phyloP scores from a whole-genome alignment of 2,888 invertebrate species.

The Macropis europaea region DNA sequence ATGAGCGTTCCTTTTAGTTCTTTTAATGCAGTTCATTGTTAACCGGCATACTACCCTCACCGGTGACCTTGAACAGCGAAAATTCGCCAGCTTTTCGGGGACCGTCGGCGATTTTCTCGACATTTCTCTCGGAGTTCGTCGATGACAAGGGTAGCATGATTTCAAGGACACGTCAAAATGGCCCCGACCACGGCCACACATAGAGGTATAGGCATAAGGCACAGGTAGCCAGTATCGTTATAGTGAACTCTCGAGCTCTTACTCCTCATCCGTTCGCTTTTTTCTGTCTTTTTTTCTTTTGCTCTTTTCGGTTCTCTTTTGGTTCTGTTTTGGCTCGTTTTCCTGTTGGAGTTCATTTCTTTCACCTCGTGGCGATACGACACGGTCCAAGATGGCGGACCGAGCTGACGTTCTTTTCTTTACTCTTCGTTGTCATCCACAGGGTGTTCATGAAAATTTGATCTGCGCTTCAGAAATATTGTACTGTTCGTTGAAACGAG shows the following conservation, averaged over 20 bases:
- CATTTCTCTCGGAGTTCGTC: neutral
- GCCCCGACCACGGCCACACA: slow-evolving; percentile 65
- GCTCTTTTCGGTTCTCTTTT: neutral
- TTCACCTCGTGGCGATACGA: slow-evolving; percentile 2
- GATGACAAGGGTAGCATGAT: slow-evolving; percentile 3
- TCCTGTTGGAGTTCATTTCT: neutral
- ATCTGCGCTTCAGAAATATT: too few relatives aligned
- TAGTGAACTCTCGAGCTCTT: slow-evolving; percentile 43
- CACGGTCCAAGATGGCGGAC: slow-evolving; percentile 34
- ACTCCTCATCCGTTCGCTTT: slow-evolving; percentile 30
- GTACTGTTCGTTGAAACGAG: too few relatives aligned
- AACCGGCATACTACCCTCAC: too few relatives aligned
- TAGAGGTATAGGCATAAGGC: slow-evolving; percentile 70
- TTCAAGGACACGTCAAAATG: slow-evolving; percentile 53
- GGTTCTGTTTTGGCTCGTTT: neutral
- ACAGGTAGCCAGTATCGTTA: slow-evolving; percentile 67
- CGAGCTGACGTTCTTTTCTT: slow-evolving; percentile 17
- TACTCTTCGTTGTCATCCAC: too few relatives aligned
- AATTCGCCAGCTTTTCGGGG: neutral
- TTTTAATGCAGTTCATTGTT: too few relatives aligned
- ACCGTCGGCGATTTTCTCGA: neutral
- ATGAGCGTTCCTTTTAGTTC: slow-evolving; percentile 28
- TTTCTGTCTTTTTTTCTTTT: slow-evolving; percentile 15
- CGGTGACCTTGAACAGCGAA: too few relatives aligned
- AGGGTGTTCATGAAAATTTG: too few relatives aligned